phyloP scores from a whole-genome alignment of 1,140 invertebrate species.

The Drosophila busckii region DNA sequence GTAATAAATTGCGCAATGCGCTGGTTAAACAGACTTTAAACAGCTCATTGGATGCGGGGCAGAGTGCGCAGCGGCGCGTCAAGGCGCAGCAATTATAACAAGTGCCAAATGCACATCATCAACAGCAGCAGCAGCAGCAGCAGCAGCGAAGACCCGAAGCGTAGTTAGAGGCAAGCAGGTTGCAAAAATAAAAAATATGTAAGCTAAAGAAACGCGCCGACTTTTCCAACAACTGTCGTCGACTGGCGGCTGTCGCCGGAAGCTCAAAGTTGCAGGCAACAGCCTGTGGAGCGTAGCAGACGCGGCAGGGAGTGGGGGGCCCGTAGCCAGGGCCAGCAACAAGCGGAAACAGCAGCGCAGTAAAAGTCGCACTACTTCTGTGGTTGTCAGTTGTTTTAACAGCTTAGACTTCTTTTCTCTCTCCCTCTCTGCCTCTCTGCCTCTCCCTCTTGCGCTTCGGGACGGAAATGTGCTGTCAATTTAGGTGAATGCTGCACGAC shows the following conservation, averaged over 20 bases:
- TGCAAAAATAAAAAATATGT: no score
- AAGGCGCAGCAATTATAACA: constrained; percentile 62
- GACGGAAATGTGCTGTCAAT: constrained; percentile 72
- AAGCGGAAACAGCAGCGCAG: constrained; percentile 67
- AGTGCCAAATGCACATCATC: constrained; percentile 76
- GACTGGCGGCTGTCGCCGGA: constrained; percentile 72
- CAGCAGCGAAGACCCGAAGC: background rate
- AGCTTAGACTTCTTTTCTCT: constrained; percentile 37
- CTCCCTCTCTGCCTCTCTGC: background rate
- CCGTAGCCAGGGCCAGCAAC: no score
- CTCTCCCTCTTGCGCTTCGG: background rate
- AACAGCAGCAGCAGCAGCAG: constrained; percentile 15
- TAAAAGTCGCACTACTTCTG: constrained; percentile 76
- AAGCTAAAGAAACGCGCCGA: constrained; percentile 29
- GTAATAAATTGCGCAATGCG: constrained; percentile 68
- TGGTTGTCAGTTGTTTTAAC: constrained; percentile 75
- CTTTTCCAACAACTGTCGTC: constrained; percentile 71
- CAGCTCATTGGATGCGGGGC: constrained; percentile 28
- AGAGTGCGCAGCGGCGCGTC: background rate
- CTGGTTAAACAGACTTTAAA: constrained; percentile 59
- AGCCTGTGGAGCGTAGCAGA: constrained; percentile 9
- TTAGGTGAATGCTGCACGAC: constrained; percentile 34
- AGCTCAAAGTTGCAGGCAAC: constrained; percentile 59
- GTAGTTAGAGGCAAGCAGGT: background rate
- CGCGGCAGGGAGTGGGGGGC: constrained; percentile 5